Percentiles rank a stretch among this genome's conserved stretches.
These are phyloP conservation scores for Caenorhabditis wallacei DNA, from an alignment of 2,888 invertebrate species.

Conservation along the genomic window DNA sequence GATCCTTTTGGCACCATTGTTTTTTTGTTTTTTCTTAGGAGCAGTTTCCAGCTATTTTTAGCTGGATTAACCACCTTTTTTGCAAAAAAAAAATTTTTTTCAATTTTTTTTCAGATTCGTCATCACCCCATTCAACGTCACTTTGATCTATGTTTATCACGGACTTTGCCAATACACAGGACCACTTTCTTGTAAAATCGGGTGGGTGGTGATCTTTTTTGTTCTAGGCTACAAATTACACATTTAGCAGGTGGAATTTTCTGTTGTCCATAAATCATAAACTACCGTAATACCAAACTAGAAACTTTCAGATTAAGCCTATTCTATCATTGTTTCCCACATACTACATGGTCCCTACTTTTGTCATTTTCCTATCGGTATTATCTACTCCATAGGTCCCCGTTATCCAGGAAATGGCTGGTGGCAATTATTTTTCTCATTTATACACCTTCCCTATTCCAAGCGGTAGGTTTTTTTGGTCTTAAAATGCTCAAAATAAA, in stretches of 20 bases:
- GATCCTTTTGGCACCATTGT: neutral
- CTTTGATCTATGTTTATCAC: constrained; percentile 44
- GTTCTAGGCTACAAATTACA: neutral
- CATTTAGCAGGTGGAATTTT: neutral
- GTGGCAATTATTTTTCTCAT: constrained; percentile 20
- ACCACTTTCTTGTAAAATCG: constrained; percentile 35
- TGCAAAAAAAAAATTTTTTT: neutral
- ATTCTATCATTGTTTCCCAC: constrained; percentile 46
- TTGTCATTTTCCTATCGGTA: constrained; percentile 51
- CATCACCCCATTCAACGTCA: constrained; percentile 23
- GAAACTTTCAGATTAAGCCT: constrained; percentile 46
- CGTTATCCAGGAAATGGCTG: constrained; percentile 7
- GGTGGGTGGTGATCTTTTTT: constrained; percentile 11
- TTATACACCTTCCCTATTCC: constrained; percentile 31
- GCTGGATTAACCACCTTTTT: neutral
- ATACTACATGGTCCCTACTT: constrained; percentile 47
- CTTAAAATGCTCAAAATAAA: neutral
- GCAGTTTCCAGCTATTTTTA: neutral
- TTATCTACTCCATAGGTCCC: constrained; percentile 36
- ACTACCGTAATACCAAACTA: too few relatives aligned
- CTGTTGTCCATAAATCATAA: too few relatives aligned
- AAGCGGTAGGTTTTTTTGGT: too few relatives aligned
- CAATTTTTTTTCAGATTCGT: constrained; percentile 19
- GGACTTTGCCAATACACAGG: constrained; percentile 44
- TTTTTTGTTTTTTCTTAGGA: neutral